Percentiles rank a stretch among this genome's conserved stretches.
Conservation (phyloP, 1,140 invertebrate genomes). For the Phthorimaea operculella region DNA sequence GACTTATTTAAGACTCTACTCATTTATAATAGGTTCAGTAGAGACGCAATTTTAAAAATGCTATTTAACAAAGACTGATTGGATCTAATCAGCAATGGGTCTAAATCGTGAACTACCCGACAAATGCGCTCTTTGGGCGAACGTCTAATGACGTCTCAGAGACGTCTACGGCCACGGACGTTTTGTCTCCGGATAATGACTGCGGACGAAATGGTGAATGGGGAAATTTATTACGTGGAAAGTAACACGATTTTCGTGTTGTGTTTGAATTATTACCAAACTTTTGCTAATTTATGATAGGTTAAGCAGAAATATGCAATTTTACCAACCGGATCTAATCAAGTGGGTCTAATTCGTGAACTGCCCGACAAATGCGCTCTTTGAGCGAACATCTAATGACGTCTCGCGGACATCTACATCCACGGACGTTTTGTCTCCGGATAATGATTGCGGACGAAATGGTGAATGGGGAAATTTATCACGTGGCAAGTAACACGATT, state of each 20-base stretch:
- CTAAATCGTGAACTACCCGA: too few species aligned
- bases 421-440: not conserved
- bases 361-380: constrained; percentile 39
- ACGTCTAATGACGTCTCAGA: constrained; percentile 43
- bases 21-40: too few species aligned
- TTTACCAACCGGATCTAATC: too few species aligned
- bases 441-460: not conserved
- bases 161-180: constrained; percentile 17
- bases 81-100: too few species aligned
- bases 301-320: too few species aligned
- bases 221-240: not conserved
- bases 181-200: not conserved
- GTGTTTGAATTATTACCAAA: not conserved
- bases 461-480: not conserved
- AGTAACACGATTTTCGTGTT: not conserved
- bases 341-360: too few species aligned
- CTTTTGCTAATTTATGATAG: too few species aligned
- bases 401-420: constrained; percentile 34
- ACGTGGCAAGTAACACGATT: not conserved
- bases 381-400: constrained; percentile 33
- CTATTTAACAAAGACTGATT: too few species aligned
- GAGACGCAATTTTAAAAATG: too few species aligned
- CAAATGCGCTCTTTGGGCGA: constrained; percentile 29
- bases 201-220: not conserved
- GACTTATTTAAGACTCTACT: too few species aligned